Percentiles rank a stretch among this genome's conserved stretches.
phyloP scores from a whole-genome alignment of 2,888 invertebrate genomes.

The Girardia tigrina region DNA sequence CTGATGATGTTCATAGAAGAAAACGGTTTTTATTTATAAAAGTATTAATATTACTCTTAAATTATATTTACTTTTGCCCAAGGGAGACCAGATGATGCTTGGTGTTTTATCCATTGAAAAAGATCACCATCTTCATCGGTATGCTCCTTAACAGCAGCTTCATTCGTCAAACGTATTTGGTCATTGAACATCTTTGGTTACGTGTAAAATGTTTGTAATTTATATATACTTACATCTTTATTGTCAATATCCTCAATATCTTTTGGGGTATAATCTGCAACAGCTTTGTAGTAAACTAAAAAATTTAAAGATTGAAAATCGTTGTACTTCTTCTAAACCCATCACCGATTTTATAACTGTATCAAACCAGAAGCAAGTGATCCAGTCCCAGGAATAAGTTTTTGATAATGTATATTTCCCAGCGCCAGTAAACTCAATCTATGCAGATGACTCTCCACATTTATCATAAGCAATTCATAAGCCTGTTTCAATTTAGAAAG shows the following conservation, averaged over 20 bases:
- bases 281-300: constrained; percentile 38
- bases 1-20: too few species aligned
- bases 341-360: not conserved
- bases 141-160: constrained; percentile 41
- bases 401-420: constrained; percentile 45
- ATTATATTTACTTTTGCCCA: constrained; percentile 43
- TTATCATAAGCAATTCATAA: not conserved
- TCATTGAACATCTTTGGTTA: constrained; percentile 44
- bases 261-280: not conserved
- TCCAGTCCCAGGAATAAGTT: constrained; percentile 41
- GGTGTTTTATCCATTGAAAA: constrained; percentile 47
- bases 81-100: constrained; percentile 45
- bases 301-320: not conserved
- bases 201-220: not conserved
- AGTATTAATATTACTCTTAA: not conserved
- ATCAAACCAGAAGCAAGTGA: constrained; percentile 44
- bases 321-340: not conserved
- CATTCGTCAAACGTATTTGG: constrained; percentile 45
- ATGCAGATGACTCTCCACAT: constrained; percentile 38
- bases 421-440: constrained; percentile 43
- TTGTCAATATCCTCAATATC: not conserved
- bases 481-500: not conserved
- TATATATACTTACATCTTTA: constrained; percentile 18
- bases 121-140: constrained; percentile 47
- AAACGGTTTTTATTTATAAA: not conserved